phyloP scores from a whole-genome alignment of 2,113 vertebrate genomes.

The Neodon shergylaensis region DNA sequence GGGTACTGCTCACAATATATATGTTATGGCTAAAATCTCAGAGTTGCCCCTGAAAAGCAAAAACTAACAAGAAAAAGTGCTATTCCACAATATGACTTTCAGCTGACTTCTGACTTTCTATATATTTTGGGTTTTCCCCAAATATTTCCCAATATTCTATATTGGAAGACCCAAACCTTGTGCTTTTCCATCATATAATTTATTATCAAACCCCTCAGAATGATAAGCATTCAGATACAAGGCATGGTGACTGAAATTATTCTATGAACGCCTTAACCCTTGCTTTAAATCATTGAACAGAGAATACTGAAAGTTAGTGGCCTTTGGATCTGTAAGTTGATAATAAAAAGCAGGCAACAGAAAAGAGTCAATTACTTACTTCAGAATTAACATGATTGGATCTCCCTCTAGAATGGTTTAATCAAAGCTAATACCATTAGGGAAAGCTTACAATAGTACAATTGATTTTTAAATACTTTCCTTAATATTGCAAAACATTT shows the following conservation, averaged over 20 bases:
- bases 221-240: conserved; percentile 21
- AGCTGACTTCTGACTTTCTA: background rate
- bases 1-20: background rate
- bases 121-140: background rate
- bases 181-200: background rate
- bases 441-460: conserved; percentile 48
- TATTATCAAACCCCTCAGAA: conserved; percentile 21
- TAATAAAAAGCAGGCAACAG: conserved; percentile 67
- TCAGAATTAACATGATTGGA: conserved; percentile 64
- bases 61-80: background rate
- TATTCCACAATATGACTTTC: background rate
- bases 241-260: background rate
- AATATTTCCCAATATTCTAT: background rate
- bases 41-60: background rate
- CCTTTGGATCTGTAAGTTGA: conserved; percentile 64
- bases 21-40: background rate
- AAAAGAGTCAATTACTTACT: conserved; percentile 74
- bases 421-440: conserved; percentile 71
- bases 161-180: background rate
- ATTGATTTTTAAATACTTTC: conserved; percentile 72
- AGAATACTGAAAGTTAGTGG: conserved; percentile 40
- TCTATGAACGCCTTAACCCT: background rate
- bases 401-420: conserved; percentile 68
- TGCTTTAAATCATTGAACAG: conserved; percentile 26
- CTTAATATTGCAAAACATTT: conserved; percentile 71